Percentiles rank a stretch among this genome's conserved stretches.
phyloP scores from a whole-genome alignment of 2,797 vertebrate genomes.

The Psittacula derbiana region DNA sequence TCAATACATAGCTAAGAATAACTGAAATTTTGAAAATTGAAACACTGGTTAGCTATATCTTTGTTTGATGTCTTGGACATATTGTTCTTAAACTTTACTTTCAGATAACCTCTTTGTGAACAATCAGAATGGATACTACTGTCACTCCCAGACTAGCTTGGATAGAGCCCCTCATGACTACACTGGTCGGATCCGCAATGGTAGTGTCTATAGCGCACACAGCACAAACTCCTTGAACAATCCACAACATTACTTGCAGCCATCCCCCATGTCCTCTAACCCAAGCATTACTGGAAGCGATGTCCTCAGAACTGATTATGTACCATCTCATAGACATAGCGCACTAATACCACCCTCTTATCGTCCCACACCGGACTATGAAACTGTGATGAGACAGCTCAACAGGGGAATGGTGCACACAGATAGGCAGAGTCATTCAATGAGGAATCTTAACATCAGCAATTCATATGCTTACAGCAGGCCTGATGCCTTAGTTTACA shows the following conservation, averaged over 20 bases:
- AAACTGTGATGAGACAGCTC: constrained; percentile 96
- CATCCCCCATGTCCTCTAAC: constrained; percentile 97
- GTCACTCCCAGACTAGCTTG: constrained; percentile 96
- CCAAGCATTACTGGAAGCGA: constrained; percentile 96
- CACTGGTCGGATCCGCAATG: constrained; percentile 87
- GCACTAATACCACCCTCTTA: constrained; percentile 95
- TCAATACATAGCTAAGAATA: background rate
- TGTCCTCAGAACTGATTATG: constrained; percentile 88
- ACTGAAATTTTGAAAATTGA: background rate
- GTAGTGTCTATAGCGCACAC: constrained; percentile 96
- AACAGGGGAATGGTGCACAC: constrained; percentile 83
- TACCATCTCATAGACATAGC: constrained; percentile 92
- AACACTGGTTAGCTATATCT: background rate
- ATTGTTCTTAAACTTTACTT: constrained; percentile 17
- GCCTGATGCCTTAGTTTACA: constrained; percentile 94
- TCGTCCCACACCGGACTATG: constrained; percentile 95
- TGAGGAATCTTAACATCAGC: constrained; percentile 93
- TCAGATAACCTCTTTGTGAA: constrained; percentile 96
- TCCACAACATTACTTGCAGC: constrained; percentile 91
- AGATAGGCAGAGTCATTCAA: constrained; percentile 91
- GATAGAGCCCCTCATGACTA: constrained; percentile 90
- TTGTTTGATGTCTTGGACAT: background rate
- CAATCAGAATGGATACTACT: constrained; percentile 95
- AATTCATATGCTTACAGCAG: constrained; percentile 94
- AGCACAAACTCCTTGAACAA: constrained; percentile 97